Base-by-base conservation (phyloP, 2,113 vertebrate species). In the Oncorhynchus tshawytscha region DNA sequence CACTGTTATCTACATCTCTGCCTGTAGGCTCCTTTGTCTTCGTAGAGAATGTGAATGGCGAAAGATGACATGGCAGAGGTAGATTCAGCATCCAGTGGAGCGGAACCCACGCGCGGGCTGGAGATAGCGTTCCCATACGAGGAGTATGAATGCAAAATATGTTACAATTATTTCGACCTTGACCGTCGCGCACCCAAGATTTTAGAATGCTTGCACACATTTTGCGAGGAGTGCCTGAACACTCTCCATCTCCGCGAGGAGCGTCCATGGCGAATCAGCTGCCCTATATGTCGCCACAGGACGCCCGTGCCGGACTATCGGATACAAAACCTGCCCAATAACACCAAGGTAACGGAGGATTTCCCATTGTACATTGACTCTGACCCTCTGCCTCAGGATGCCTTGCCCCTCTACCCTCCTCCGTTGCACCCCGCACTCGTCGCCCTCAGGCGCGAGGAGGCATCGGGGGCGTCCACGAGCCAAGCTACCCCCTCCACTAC, bases 91-190 rank as follows among this genome's bases (percentile, higher is more conserved):
- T 66, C 86, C 2, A 79, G 25, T 86, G 88, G 84, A 78, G 84
- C 84, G 80, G 89, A 90, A 29, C 87, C 88, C 74, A 88, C 84
- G 54, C 85, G 85, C 13, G 91, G 73, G 78, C 76, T 88, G 73
- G 49, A 87, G 76, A 67, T 83, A 15, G 84, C 80, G 45, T 84
- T 93, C n/a, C 91, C 88, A 51, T 94, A 94, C 51, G 96, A 97
- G 90, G 96, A 97, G 87, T 96, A 95, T 85, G 96, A 97, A 78
- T 97, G 96, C 89, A 97, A 97, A 83, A 96, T 98, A 86, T 98
- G 96, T 86, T 97, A 97, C 90, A 97, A 97, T 89, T 96, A 96
- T 78, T 98, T 97, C 90, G 96, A 97, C 91, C 91, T 93, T 83
- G 96, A 95, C 86, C 94, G 96, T 69, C 94, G 96, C 68, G 95